Evolutionary conservation across 2,888 invertebrate genomes (phyloP), one percentile per base, ranked within the genome.

Genomic region (Macropis europaea): DNA sequence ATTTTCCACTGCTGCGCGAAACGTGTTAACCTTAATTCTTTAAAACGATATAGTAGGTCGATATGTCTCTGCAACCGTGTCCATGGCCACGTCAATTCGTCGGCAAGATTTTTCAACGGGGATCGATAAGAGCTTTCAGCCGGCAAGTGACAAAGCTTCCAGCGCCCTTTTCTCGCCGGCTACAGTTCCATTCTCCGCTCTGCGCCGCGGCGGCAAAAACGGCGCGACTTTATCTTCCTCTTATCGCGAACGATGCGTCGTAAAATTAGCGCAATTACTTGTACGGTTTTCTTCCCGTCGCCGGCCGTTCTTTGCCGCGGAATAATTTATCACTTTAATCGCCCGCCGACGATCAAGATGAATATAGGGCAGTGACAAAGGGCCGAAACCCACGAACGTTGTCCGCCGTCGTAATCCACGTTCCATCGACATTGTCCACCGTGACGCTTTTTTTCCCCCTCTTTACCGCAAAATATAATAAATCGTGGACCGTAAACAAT

Each of bases 311-410:
- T 56, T 61, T 52, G 50, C 15, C 53, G 24, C 3, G 36, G 59
- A 56, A 66, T 79, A 77, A 79, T 79, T 79, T 77, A 76, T 79
- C 79, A 77, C 57, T 68, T 59, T 53, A 75, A 79, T 73, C 72
- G 77, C 28, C 6, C 13, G 24, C 7, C 56, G 11, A 28, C 60
- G 61, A 74, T 67, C 64, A 42, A 56, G 76, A 73, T 70, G 60
- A 66, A 76, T 77, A 77, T 61, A 62, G 63, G 66, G 64, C 54
- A 53, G 47, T 59, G 73, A 79, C 64, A 71, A 78, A 77, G 48
- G 59, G 22, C 52, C n/a, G n/a, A 17, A 17, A 36, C 15, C 53
- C 53, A 38, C 43, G 40, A n/a, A 15, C 22, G 19, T 19, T 13
- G 24, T 45, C 42, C 40, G 57, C 47, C 26, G 9, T 4, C 34